Evolutionary conservation across 2,113 vertebrate genomes (phyloP), one percentile per base, ranked within the genome.

Genomic region (Oreochromis niloticus): DNA sequence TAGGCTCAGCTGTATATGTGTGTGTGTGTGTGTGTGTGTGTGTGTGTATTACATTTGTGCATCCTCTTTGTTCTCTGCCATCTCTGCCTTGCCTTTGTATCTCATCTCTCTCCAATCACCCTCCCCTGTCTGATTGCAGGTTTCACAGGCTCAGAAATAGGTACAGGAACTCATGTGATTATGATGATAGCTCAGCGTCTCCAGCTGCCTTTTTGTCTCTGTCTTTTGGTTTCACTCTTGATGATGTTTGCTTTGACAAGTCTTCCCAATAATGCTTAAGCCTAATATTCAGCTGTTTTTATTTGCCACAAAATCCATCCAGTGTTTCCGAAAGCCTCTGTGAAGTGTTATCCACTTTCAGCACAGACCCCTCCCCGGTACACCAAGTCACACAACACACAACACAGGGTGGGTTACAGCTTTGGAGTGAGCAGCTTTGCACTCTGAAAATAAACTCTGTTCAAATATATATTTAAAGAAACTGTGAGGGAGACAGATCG

Each of bases 131-230:
- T 75, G 87, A 82, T 68, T 5, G 56, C 84, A 88, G 87, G 61
- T 89, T 88, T 57, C 95, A 97, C 96, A 96, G 94, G 96, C 97
- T 96, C 96, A 95, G 95, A 97, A 97, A 95, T 94, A 96, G 83
- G 82, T 57, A 57, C 71, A 82, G 82, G 43, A 83, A 80, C 19
- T 17, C 56, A 87, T 34, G 10, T 85, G 80, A 89, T 91, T 85
- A 78, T 85, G 81, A 81, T 54, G 80, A 84, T 68, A 75, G 81
- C 88, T 85, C 61, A 82, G 36, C 13, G 63, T 86, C 84, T 85
- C 71, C 83, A 83, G 84, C 85, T 90, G 88, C 86, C 43, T 84
- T 68, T 84, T 68, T 54, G 16, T 84, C 48, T 50, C 80, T 11
- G 19, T 83, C 17, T 80, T 7, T 36, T 66, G 34, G 34, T 66